A percentile compares a stretch with the other conserved stretches of the same genome.
Conservation (phyloP, 2,113 vertebrate genomes). For the Lipotes vexillifer region DNA sequence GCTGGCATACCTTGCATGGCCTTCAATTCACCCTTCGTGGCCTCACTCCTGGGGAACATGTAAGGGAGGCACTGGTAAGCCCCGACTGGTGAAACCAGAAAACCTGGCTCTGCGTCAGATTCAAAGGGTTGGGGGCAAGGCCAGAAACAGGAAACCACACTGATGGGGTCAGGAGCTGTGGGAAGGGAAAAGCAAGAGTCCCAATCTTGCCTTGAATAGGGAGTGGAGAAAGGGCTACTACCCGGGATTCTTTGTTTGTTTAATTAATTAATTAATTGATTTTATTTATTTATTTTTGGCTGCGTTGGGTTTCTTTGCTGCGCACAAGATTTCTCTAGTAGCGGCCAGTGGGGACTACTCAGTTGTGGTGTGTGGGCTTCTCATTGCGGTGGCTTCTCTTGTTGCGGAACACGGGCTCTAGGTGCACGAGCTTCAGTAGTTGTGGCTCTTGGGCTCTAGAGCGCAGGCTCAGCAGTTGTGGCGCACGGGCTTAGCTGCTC, state of each 20-base stretch:
- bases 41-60: not conserved
- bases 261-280: too few species aligned
- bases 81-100: not conserved
- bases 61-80: not conserved
- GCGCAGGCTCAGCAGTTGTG: too few species aligned
- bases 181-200: not conserved
- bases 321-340: too few species aligned
- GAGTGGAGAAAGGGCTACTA: not conserved
- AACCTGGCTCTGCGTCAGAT: not conserved
- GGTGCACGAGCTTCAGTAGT: accelerated
- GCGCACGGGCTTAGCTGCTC: too few species aligned
- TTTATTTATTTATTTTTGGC: too few species aligned
- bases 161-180: not conserved
- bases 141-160: not conserved
- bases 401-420: too few species aligned
- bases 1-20: not conserved
- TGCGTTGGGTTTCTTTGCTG: too few species aligned
- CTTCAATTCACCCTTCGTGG: not conserved
- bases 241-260: too few species aligned
- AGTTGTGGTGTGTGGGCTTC: too few species aligned
- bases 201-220: not conserved
- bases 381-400: too few species aligned
- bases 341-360: too few species aligned
- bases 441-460: too few species aligned
- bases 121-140: not conserved